phyloP scores from a whole-genome alignment of 2,888 invertebrate species.

The Mesorhabditis spiculigera region DNA sequence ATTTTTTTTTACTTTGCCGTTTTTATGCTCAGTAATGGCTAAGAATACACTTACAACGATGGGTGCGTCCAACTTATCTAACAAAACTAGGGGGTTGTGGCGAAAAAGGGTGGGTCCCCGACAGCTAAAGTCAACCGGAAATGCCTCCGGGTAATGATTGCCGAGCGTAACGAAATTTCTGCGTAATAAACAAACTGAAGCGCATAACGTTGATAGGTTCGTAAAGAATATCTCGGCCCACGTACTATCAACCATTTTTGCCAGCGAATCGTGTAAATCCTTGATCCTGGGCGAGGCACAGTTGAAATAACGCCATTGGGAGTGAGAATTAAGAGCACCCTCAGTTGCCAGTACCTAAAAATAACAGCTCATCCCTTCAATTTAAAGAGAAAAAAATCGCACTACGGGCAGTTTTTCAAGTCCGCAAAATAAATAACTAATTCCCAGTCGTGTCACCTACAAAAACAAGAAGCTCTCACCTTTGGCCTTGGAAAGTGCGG shows the following conservation, averaged over 20 bases:
- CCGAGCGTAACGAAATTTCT: no score
- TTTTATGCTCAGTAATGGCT: no score
- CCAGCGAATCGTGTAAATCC: slow-evolving; percentile 77
- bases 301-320: slow-evolving; percentile 91
- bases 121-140: no score
- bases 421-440: slow-evolving; percentile 1
- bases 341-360: no score
- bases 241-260: slow-evolving; percentile 84
- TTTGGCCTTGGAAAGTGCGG: slow-evolving; percentile 74
- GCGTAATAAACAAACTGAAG: no score
- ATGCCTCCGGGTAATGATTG: no score
- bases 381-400: slow-evolving; percentile 1
- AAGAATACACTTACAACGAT: no score
- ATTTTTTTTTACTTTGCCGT: no score
- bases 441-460: not conserved
- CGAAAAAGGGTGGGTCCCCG: no score
- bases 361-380: not conserved
- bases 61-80: no score
- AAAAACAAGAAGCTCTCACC: slow-evolving; percentile 51
- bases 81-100: no score
- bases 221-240: not conserved
- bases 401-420: not conserved
- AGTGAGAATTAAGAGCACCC: no score
- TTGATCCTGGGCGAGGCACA: slow-evolving; percentile 80
- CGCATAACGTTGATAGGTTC: not conserved